Evolutionary conservation across 2,797 vertebrate genomes (phyloP).

Genomic region (Psittacula echo): DNA sequence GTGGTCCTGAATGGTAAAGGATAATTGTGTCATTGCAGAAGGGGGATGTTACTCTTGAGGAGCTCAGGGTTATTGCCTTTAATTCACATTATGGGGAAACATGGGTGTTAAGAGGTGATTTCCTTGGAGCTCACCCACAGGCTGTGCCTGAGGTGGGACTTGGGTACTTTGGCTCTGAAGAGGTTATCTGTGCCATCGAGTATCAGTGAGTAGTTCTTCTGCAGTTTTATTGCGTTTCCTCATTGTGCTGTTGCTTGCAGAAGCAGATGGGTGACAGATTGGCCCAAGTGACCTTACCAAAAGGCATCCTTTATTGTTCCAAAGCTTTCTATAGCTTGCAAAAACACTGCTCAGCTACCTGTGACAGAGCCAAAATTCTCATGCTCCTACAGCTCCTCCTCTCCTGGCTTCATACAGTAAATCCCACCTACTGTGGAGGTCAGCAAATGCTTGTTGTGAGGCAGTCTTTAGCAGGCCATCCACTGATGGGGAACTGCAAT

Average conservation of each 20-base stretch:
- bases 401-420: neutral
- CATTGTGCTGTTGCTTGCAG: neutral
- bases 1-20: neutral
- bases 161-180: fast-evolving
- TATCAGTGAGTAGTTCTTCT: neutral
- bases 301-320: neutral
- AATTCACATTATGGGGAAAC: fast-evolving
- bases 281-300: neutral
- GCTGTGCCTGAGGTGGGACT: neutral
- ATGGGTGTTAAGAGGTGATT: neutral
- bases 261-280: conserved; percentile 36
- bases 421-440: neutral
- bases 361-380: neutral
- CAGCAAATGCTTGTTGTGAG: neutral
- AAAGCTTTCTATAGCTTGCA: neutral
- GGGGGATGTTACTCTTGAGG: fast-evolving
- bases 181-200: neutral
- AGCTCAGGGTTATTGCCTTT: neutral
- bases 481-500: neutral
- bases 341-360: neutral
- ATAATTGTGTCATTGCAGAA: neutral
- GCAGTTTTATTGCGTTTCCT: neutral
- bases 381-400: neutral
- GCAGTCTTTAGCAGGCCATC: neutral
- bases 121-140: fast-evolving